phyloP scores from a whole-genome alignment of 2,113 vertebrate species.

The Ailuropoda melanoleuca region DNA sequence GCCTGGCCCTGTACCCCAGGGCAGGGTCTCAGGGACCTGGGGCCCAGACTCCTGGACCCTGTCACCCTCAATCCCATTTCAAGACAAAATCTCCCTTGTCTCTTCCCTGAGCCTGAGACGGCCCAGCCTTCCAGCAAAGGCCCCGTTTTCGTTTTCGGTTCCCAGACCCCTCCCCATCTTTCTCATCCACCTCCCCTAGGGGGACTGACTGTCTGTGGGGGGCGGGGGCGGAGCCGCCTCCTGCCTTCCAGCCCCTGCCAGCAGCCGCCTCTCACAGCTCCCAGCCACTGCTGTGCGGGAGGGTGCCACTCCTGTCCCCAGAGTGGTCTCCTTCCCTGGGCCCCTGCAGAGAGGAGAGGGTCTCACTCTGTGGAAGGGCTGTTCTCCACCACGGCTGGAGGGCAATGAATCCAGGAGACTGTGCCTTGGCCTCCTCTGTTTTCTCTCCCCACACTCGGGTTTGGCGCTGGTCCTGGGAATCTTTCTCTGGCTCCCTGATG shows the following conservation, averaged over 20 bases:
- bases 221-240: neutral
- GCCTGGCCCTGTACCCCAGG: neutral
- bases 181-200: neutral
- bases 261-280: neutral
- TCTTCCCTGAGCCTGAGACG: neutral
- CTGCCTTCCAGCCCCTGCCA: neutral
- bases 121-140: neutral
- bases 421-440: neutral
- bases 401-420: neutral
- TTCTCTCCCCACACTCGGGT: neutral
- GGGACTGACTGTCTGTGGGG: neutral
- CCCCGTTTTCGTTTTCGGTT: neutral
- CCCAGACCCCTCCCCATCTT: neutral
- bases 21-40: neutral
- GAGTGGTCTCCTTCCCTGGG: neutral
- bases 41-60: neutral
- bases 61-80: neutral
- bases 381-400: neutral
- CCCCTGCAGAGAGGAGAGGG: neutral
- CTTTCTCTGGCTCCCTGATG: neutral
- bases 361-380: neutral
- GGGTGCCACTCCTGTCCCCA: neutral
- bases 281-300: neutral
- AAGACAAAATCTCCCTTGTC: neutral
- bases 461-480: neutral